A percentile compares a stretch with the other conserved stretches of the same genome.
phyloP scores from a whole-genome alignment of 53 echinoderm and acorn worm species.

The Henricia sp. region DNA sequence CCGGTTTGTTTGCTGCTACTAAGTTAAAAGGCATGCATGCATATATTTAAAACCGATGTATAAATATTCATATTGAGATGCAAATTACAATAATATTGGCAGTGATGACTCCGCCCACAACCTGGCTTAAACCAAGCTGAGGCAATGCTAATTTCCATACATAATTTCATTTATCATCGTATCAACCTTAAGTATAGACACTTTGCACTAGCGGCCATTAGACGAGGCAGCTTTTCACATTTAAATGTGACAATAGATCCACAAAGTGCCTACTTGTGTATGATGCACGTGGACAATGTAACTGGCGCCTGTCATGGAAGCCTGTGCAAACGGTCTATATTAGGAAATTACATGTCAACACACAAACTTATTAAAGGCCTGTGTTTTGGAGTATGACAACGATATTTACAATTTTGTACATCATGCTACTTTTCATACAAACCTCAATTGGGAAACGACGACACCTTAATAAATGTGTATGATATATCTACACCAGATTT shows the following conservation, averaged over 20 bases:
- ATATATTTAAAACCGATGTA: neutral
- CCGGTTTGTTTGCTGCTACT: neutral
- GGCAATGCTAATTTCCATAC: constrained; percentile 5
- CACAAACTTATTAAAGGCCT: constrained; percentile 58
- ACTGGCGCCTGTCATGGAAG: too few species aligned
- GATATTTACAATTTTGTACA: constrained; percentile 51
- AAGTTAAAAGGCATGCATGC: constrained; percentile 6
- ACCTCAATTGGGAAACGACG: neutral
- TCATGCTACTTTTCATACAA: constrained; percentile 35
- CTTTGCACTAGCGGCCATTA: too few species aligned
- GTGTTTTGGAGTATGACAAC: constrained; percentile 23
- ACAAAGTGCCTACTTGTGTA: neutral
- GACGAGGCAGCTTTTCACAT: neutral
- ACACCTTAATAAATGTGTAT: neutral
- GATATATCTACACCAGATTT: constrained; percentile 44
- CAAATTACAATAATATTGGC: constrained; percentile 15
- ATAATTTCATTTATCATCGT: neutral
- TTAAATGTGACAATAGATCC: neutral
- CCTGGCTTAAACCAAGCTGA: neutral
- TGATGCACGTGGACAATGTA: too few species aligned
- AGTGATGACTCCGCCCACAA: constrained; percentile 46
- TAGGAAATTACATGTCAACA: neutral
- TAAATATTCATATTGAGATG: neutral
- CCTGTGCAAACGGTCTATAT: neutral
- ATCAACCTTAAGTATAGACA: neutral